Base-by-base conservation (phyloP, 1,140 invertebrate species). In the Drosophila ambigua region DNA sequence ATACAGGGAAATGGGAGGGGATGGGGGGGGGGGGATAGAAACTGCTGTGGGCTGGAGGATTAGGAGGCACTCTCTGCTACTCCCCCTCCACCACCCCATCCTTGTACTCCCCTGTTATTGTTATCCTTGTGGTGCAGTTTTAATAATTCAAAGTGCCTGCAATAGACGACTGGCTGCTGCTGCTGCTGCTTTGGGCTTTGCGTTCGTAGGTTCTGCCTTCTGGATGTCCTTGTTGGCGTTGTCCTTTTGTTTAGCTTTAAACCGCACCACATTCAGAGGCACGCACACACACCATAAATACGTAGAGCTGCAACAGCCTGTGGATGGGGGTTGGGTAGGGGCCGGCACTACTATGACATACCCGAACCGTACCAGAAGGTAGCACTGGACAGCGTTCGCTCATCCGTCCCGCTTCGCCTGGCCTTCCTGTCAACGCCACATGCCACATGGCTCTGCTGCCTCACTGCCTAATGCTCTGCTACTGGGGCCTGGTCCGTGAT, bases 91-190 rank as follows among this genome's bases (percentile, higher is more conserved):
- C 23, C 23, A 23, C 4, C 0, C 35, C 35, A 9, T 9, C 2
- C 31, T 9, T 0, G 2, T 24, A 8, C 31, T 55, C 49, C 39
- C 43, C 39, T 76, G 60, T 73, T 73, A 48, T 78, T 79, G 57
- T 74, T 78, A 60, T 60, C 51, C 65, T 61, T 75, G 57, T 67
- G 73, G 53, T 87, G 81, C 68, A 67, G 77, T 81, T 87, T 85
- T 85, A 85, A 85, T 85, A 85, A 85, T 85, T 87, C 68, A 85
- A 85, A 87, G 81, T 81, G 81, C 81, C 81, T 81, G 78, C 77
- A 74, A 74, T 79, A 73, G 76, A 77, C 62, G 58, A 48, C 20
- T 48, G 68, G 16, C 52, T 64, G 59, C 63, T 74, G 35, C 35
- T 31, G 31, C 31, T 39, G 35, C 35, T 39, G 35, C 11, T 39